Evolutionary conservation across 2,888 invertebrate species (phyloP), one percentile per base, ranked within the genome.

Genomic region (Stenolophus ochropezus): DNA sequence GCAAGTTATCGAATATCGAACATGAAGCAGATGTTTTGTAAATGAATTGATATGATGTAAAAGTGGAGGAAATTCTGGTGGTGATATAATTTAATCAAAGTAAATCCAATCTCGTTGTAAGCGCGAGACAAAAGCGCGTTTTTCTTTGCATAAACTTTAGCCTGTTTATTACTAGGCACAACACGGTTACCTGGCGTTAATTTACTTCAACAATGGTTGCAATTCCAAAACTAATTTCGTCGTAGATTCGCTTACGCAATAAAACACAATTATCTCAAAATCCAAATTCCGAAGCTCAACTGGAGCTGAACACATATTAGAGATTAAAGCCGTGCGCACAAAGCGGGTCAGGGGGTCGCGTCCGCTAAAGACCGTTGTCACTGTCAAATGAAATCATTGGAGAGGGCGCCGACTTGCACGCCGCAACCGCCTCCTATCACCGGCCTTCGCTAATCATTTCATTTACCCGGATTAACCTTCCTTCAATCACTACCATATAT

Each of bases 181-280:
- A 42, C 42, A 25, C 49, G 23, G 25, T 69, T 69, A 79, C 65
- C 53, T 71, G 79, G 27, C 53, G 51, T 53, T 79, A 51, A 69
- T 65, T 79, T 79, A 79, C 21, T 69, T 21, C 25, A 69, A 79
- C 69, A 79, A 79, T 79, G 53, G 69, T 69, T 27, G 65, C 25
- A 79, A 69, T 79, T 79, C 25, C 53, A 58, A 65, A 78, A 65
- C 78, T 78, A 78, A 78, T 78, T 78, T 65, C 49, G 61, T 20
- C 21, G 61, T 78, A 58, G 65, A 49, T 23, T 61, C 61, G 49
- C 49, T 42, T 16, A 61, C 27, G 69, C 33, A 79, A 53, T 79
- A 51, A 71, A 79, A 71, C 79, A 79, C 71, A 79, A 79, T 79
- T 79, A 79, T 65, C 71, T 51, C 69, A 27, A 71, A 79, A 79